These are phyloP conservation scores for Sorex araneus DNA, from an alignment of 2,113 vertebrate genomes.

Conservation along the genomic window DNA sequence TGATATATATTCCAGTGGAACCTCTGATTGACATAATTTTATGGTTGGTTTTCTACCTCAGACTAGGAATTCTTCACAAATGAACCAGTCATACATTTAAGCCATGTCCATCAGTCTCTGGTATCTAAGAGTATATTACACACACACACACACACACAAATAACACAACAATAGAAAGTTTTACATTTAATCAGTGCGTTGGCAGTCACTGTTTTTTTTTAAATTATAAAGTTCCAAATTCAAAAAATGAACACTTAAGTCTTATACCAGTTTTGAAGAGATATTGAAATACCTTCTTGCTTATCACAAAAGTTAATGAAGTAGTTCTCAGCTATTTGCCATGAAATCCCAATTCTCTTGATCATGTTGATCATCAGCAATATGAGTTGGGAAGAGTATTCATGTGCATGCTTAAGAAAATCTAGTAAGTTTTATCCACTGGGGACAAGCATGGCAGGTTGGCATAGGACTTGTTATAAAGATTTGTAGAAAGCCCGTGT, in stretches of 20 bases:
- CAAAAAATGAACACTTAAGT: neutral
- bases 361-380: neutral
- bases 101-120: conserved; percentile 32
- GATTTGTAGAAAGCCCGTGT: conserved; percentile 1
- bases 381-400: neutral
- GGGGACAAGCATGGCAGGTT: neutral
- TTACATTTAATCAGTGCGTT: neutral
- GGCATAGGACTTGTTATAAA: neutral
- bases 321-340: too few species aligned
- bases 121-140: neutral
- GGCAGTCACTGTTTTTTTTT: conserved; percentile 5
- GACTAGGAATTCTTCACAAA: neutral
- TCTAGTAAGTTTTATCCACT: neutral
- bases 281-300: too few species aligned
- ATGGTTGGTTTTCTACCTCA: neutral
- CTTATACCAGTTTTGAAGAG: neutral
- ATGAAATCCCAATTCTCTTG: too few species aligned
- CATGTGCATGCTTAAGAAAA: conserved; percentile 2
- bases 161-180: too few species aligned
- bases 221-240: neutral
- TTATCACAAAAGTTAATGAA: too few species aligned
- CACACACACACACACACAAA: too few species aligned
- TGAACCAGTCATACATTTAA: neutral
- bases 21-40: neutral
- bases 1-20: neutral